Evolutionary conservation across 2,797 vertebrate species (phyloP).

Genomic region (Rousettus madagascariensis): DNA sequence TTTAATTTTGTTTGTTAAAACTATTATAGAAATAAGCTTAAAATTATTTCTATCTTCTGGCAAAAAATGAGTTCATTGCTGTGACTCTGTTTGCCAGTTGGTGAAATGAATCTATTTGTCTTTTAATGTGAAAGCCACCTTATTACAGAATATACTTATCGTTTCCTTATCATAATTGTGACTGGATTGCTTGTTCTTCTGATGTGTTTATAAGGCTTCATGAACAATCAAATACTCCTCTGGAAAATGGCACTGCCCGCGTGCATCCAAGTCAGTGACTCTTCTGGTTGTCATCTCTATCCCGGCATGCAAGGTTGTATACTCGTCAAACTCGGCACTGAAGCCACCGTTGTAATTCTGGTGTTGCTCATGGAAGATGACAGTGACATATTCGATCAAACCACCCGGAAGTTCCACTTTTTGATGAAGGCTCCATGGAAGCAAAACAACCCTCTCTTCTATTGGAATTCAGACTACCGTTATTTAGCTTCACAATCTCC

Average conservation of each 20-base stretch:
- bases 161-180: conserved; percentile 88
- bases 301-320: conserved; percentile 83
- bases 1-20: neutral
- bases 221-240: conserved; percentile 87
- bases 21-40: conserved; percentile 76
- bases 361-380: conserved; percentile 86
- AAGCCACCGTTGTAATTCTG: conserved; percentile 89
- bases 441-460: conserved; percentile 82
- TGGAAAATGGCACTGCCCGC: conserved; percentile 82
- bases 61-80: conserved; percentile 75
- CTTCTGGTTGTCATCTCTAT: conserved; percentile 83
- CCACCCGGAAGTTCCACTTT: conserved; percentile 84
- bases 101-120: conserved; percentile 89
- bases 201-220: conserved; percentile 88
- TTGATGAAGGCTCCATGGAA: conserved; percentile 82
- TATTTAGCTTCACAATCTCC: conserved; percentile 34
- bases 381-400: conserved; percentile 84
- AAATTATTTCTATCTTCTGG: conserved; percentile 50
- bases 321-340: conserved; percentile 89
- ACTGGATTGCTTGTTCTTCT: conserved; percentile 88
- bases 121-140: conserved; percentile 90
- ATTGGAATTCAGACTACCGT: neutral
- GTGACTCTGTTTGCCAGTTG: conserved; percentile 82
- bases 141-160: conserved; percentile 90
- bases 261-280: conserved; percentile 86